Evolutionary conservation across 1,140 invertebrate genomes (phyloP), one percentile per base, ranked within the genome.

Genomic region (Arion vulgaris): DNA sequence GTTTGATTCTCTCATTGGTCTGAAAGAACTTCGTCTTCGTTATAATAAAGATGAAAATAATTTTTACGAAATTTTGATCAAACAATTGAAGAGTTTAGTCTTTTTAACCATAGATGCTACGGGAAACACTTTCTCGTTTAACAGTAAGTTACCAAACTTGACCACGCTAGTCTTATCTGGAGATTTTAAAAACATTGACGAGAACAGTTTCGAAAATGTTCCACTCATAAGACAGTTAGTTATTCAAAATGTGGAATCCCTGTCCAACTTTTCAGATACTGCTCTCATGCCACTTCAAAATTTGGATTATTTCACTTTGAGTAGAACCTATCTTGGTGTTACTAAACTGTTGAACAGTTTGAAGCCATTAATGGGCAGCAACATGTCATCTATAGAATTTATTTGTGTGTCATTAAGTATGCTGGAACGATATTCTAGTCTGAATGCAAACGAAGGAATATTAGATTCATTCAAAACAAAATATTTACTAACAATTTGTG

Each of bases 401-500:
- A 75, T 2, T 51, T 9, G 1, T 32, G n/a, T 49, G n/a, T 17
- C 1, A 7, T 49, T 39, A 7, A 72, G 23, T 26, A 1, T 11
- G 26, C 7, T 41, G 7, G 36, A 34, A 51, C 28, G 2, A 13
- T 45, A 13, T 75, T 34, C 39, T 9, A 51, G 26, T 75, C 32
- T 75, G 19, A 32, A n/a, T 75, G 26, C 51, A 28, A 19, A 53
- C 9, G 41, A 45, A 19, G 73, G 73, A 45, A 75, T 75, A 26
- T 17, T 75, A 32, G 36, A 45, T 51, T 34, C 39, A 19, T n/a
- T 28, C 1, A 51, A 53, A 26, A 49, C 45, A n/a, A 45, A 51
- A 26, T 75, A 75, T 51, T 51, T 75, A 49, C 28, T 28, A 28
- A 9, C 32, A 34, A 75, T 75, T 17, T 75, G 73, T 34, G 39